Evolutionary conservation across 2,113 vertebrate species (phyloP).

Genomic region (Oreochromis tanganicae): DNA sequence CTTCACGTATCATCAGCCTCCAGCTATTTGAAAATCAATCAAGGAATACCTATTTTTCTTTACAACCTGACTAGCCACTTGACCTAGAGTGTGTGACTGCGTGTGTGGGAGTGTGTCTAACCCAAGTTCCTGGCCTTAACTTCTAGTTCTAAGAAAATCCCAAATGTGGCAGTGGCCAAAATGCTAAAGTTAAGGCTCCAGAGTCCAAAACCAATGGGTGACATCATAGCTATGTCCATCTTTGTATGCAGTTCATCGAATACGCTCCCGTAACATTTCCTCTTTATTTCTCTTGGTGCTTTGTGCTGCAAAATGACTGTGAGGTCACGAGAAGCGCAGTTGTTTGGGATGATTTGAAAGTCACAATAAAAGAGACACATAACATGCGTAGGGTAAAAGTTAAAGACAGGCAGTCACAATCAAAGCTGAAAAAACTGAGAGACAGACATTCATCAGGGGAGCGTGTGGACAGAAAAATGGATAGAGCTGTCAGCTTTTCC

Average conservation of each 20-base stretch:
- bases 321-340: neutral
- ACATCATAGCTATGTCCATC: neutral
- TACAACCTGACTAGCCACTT: neutral
- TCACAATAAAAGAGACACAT: neutral
- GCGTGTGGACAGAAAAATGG: neutral
- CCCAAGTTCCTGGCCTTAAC: neutral
- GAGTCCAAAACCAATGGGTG: neutral
- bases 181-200: neutral
- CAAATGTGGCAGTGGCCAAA: neutral
- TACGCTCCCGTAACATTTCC: neutral
- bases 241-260: neutral
- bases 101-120: neutral
- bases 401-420: neutral
- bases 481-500: slow-evolving; percentile 4
- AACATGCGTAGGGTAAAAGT: neutral
- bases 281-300: neutral
- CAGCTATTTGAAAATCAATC: neutral
- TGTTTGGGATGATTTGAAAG: neutral
- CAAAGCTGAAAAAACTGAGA: neutral
- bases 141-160: neutral
- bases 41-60: neutral
- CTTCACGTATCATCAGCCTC: neutral
- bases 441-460: neutral
- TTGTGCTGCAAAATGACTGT: neutral
- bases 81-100: neutral